phyloP scores from a whole-genome alignment of 2,797 vertebrate genomes.

The Lithobates sylvaticus region DNA sequence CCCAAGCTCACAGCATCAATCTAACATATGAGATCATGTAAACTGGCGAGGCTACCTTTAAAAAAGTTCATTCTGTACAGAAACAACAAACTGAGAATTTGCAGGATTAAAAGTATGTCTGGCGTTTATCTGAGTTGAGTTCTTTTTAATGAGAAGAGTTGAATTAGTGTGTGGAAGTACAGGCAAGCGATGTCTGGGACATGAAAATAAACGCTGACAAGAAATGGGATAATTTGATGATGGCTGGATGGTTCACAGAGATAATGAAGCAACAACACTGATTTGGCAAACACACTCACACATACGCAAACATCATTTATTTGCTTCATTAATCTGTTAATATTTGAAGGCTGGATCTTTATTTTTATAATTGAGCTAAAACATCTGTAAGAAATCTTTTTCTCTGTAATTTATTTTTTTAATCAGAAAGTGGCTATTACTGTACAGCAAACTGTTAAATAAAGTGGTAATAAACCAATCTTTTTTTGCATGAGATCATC shows the following conservation, averaged over 20 bases:
- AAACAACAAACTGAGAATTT: slow-evolving; percentile 13
- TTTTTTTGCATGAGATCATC: too few species aligned
- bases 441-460: too few species aligned
- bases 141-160: slow-evolving; percentile 42
- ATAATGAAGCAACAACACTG: slow-evolving; percentile 33
- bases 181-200: slow-evolving; percentile 20
- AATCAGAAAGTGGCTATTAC: too few species aligned
- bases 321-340: slow-evolving; percentile 35
- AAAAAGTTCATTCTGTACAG: slow-evolving; percentile 12
- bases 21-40: neutral
- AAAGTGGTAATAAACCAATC: too few species aligned
- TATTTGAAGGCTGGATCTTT: slow-evolving; percentile 37
- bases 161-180: slow-evolving; percentile 20
- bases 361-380: slow-evolving; percentile 30
- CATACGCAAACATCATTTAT: too few species aligned
- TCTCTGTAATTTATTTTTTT: too few species aligned
- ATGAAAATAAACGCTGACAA: slow-evolving; percentile 51
- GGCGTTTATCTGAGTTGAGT: slow-evolving; percentile 24
- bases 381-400: slow-evolving; percentile 11
- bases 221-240: slow-evolving; percentile 55
- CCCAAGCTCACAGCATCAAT: neutral
- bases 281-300: slow-evolving; percentile 28
- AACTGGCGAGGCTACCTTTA: neutral
- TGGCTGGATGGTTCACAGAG: slow-evolving; percentile 31
- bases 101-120: slow-evolving; percentile 9